Evolutionary conservation across 2,797 vertebrate species (phyloP).

Genomic region (Scolopax bukidnonensis): DNA sequence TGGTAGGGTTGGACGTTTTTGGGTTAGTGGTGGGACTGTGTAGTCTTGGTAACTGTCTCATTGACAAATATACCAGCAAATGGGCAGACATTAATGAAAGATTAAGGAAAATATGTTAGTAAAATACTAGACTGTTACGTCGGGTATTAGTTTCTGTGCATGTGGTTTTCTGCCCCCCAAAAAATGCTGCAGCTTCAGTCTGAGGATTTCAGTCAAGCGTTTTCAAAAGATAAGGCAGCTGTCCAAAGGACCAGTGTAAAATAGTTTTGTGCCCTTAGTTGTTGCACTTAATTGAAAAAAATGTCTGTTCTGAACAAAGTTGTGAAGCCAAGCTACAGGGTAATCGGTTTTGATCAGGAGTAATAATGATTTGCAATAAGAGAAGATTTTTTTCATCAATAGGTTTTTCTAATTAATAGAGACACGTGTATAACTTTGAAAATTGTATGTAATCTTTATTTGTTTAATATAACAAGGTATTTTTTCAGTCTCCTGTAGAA

Average conservation of each 20-base stretch:
- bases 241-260: background rate
- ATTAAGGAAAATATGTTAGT: background rate
- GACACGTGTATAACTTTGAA: background rate
- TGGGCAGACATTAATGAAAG: background rate
- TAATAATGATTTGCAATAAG: background rate
- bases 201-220: background rate
- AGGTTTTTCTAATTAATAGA: background rate
- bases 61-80: background rate
- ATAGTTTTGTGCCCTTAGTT: background rate
- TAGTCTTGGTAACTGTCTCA: background rate
- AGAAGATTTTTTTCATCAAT: background rate
- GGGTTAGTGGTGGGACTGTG: background rate
- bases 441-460: background rate
- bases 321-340: background rate
- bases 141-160: background rate
- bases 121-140: background rate
- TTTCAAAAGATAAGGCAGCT: background rate
- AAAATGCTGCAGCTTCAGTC: background rate
- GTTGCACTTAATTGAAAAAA: background rate
- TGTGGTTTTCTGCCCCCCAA: background rate
- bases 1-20: background rate
- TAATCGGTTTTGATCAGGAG: background rate
- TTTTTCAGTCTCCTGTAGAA: background rate
- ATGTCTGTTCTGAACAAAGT: background rate
- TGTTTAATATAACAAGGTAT: background rate